Evolutionary conservation across 2,113 vertebrate genomes (phyloP).

Genomic region (Todiramphus saurophagus): DNA sequence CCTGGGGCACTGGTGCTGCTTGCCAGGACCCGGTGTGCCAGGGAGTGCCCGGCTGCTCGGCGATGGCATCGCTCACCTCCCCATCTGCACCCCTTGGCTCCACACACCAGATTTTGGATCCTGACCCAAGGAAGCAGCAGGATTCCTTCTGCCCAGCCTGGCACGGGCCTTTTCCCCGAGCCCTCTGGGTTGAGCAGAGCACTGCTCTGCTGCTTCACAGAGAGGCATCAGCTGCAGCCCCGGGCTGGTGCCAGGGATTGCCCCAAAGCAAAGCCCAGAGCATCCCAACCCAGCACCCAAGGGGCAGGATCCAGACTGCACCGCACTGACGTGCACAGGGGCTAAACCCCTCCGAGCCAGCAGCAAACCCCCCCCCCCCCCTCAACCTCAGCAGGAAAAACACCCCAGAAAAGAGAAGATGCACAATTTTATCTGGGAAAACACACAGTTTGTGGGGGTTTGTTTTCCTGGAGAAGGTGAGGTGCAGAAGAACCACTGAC

Average conservation of each 20-base stretch:
- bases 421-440: accelerated
- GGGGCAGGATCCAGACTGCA: neutral
- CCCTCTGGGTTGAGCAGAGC: accelerated
- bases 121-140: accelerated
- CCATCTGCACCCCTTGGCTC: neutral
- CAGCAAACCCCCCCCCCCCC: accelerated
- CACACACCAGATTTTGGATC: accelerated
- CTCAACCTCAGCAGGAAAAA: accelerated
- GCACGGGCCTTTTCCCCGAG: neutral
- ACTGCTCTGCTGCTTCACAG: accelerated
- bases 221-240: accelerated
- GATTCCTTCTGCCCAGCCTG: neutral
- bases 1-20: accelerated
- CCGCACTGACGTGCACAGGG: neutral
- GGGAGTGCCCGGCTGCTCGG: accelerated
- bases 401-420: neutral
- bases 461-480: neutral
- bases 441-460: accelerated
- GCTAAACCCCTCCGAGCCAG: neutral
- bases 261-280: neutral
- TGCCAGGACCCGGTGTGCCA: neutral
- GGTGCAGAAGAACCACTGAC: neutral
- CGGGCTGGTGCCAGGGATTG: too few species aligned
- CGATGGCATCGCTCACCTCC: accelerated
- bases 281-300: accelerated